Conservation (phyloP, 1,140 invertebrate genomes). For the Drosophila sulfurigaster region DNA sequence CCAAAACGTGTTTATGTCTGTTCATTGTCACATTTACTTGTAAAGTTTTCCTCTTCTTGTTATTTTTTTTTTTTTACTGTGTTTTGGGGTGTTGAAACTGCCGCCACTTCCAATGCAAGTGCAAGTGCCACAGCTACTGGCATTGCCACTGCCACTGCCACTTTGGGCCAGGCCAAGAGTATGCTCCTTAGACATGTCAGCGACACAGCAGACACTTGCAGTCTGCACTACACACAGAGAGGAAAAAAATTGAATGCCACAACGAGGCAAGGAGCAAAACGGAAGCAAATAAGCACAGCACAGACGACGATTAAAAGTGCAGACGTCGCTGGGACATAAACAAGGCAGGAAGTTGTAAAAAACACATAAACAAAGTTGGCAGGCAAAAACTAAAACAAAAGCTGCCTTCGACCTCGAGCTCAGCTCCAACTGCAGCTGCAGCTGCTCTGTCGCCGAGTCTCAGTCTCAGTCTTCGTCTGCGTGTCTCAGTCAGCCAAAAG, state of each 20-base stretch:
- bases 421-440: not conserved
- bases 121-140: constrained; percentile 32
- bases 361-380: constrained; percentile 58
- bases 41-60: constrained; percentile 46
- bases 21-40: constrained; percentile 73
- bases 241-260: constrained; percentile 55
- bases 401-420: constrained; percentile 3
- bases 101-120: constrained; percentile 25
- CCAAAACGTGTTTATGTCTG: constrained; percentile 72
- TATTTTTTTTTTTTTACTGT: not conserved
- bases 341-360: constrained; percentile 67
- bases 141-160: constrained; percentile 46
- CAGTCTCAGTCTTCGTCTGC: constrained; percentile 8
- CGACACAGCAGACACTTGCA: constrained; percentile 60
- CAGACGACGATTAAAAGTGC: constrained; percentile 67
- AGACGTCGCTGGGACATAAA: constrained; percentile 63
- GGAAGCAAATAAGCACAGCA: constrained; percentile 64
- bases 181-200: constrained; percentile 68
- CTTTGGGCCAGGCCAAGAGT: constrained; percentile 54
- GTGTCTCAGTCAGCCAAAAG: constrained; percentile 36
- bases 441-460: not conserved
- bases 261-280: constrained; percentile 38
- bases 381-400: constrained; percentile 63
- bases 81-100: not conserved
- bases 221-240: constrained; percentile 40